phyloP scores from a whole-genome alignment of 2,888 invertebrate species.

The Nephrotoma appendiculata region DNA sequence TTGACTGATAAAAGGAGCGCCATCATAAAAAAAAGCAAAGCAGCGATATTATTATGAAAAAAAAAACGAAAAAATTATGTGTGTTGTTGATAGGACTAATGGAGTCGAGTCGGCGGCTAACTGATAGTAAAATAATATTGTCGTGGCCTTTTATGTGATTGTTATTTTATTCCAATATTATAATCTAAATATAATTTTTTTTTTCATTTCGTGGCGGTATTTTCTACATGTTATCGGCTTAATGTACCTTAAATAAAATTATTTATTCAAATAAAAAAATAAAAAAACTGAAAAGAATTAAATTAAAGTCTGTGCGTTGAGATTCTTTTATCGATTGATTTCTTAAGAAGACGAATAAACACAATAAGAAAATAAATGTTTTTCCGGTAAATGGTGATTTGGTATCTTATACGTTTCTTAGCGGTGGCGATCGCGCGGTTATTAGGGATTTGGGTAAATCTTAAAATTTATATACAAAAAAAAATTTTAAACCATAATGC shows the following conservation, averaged over 20 bases:
- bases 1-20: not conserved
- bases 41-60: not conserved
- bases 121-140: not conserved
- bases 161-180: not conserved
- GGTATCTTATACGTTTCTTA: not conserved
- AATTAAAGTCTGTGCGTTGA: not conserved
- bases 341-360: not conserved
- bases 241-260: not conserved
- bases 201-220: not conserved
- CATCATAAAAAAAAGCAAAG: not conserved
- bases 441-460: not conserved
- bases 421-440: not conserved
- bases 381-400: not conserved
- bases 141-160: not conserved
- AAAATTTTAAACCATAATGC: not conserved
- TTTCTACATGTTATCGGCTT: not conserved
- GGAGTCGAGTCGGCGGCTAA: not conserved
- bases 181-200: not conserved
- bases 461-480: not conserved
- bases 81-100: conserved; percentile 3
- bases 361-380: not conserved
- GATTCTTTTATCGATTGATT: not conserved
- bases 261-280: not conserved
- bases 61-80: not conserved
- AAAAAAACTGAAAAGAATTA: not conserved